Conservation (phyloP, 1,140 invertebrate genomes). For the Euwallacea similis region DNA sequence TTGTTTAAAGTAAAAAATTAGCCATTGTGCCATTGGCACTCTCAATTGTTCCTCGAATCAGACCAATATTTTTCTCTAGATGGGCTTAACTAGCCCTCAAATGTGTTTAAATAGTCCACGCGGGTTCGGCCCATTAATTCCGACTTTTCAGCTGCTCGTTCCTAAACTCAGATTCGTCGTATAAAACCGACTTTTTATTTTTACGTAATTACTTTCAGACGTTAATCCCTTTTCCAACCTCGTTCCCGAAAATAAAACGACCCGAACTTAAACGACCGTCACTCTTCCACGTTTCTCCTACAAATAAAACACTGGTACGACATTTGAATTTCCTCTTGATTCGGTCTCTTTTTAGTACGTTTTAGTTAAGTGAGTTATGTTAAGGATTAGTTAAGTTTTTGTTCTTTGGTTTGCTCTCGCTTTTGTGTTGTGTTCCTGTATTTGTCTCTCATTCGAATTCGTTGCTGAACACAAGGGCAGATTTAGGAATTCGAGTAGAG, state of each 20-base stretch:
- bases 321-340: conserved; percentile 16
- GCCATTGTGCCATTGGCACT: neutral
- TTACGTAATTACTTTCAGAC: conserved; percentile 27
- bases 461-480: too few species aligned
- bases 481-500: too few species aligned
- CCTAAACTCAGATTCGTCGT: conserved; percentile 19
- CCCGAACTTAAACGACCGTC: conserved; percentile 17
- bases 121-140: conserved; percentile 17
- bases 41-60: neutral
- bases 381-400: conserved; percentile 1
- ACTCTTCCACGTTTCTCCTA: conserved; percentile 10
- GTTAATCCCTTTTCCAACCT: conserved; percentile 22
- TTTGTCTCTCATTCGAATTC: too few species aligned
- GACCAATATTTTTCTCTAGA: neutral
- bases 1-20: conserved; percentile 4
- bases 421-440: neutral
- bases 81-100: neutral
- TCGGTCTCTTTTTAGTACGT: neutral
- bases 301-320: conserved; percentile 23
- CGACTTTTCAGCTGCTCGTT: conserved; percentile 19
- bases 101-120: conserved; percentile 13
- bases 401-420: neutral
- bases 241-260: conserved; percentile 21
- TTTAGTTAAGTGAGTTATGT: neutral
- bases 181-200: conserved; percentile 27